A percentile compares a stretch with the other conserved stretches of the same genome.
These are phyloP conservation scores for Caenorhabditis drosophilae DNA, from an alignment of 2,888 invertebrate genomes.

Conservation along the genomic window DNA sequence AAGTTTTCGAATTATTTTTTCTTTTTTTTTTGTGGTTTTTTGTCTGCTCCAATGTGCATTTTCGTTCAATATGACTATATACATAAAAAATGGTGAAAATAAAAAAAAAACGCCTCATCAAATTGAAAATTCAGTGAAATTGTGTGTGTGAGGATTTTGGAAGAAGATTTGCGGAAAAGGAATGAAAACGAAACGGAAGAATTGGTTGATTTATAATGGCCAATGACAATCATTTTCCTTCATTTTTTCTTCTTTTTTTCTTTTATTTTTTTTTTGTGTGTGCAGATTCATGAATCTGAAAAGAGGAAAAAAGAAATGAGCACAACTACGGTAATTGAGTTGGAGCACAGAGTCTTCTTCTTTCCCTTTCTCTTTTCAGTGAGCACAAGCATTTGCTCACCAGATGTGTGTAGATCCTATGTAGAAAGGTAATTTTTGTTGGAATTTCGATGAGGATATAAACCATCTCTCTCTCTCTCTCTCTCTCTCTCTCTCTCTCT, in stretches of 20 bases:
- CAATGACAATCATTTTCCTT: conserved; percentile 13
- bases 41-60: neutral
- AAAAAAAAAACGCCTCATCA: conserved; percentile 10
- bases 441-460: too few species aligned
- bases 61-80: neutral
- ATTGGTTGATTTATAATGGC: conserved; percentile 21
- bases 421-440: too few species aligned
- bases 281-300: neutral
- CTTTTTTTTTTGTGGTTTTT: neutral
- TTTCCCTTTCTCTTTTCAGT: neutral
- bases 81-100: neutral
- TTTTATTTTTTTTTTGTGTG: neutral
- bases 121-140: conserved; percentile 18
- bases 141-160: neutral
- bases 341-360: too few species aligned
- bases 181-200: conserved; percentile 13
- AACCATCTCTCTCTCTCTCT: too few species aligned
- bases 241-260: neutral
- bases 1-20: too few species aligned
- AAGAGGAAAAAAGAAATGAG: neutral
- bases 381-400: too few species aligned
- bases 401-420: too few species aligned
- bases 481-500: too few species aligned
- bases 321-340: too few species aligned
- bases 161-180: neutral